These are phyloP conservation scores for Myrmecophaga tridactyla DNA, from an alignment of 2,113 vertebrate species.

Conservation along the genomic window DNA sequence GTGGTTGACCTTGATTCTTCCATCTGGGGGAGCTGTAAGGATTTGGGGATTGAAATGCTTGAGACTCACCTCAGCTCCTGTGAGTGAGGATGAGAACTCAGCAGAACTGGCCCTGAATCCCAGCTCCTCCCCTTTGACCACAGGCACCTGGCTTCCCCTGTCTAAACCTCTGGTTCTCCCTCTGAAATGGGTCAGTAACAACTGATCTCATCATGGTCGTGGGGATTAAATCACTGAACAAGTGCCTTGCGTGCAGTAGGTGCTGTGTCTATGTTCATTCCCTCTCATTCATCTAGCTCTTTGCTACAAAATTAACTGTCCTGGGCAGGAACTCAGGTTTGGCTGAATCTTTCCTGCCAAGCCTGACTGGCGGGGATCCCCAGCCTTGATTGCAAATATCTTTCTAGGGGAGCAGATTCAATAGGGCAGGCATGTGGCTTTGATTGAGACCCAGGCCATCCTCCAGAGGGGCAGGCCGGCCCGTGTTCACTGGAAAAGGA, in stretches of 20 bases:
- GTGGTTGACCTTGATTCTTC: background rate
- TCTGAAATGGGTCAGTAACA: background rate
- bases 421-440: background rate
- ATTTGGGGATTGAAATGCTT: too few species aligned
- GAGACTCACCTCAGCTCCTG: rapidly evolving
- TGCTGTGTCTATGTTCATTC: background rate
- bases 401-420: background rate
- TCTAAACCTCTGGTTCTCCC: background rate
- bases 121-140: background rate
- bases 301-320: background rate
- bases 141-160: background rate
- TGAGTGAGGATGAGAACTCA: background rate
- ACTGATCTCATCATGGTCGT: background rate
- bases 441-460: background rate
- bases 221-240: background rate
- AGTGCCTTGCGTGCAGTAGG: background rate
- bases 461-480: background rate
- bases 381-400: constrained; percentile 53
- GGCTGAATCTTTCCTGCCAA: background rate
- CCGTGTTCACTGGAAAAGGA: background rate
- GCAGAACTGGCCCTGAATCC: background rate
- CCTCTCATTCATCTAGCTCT: background rate
- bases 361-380: background rate
- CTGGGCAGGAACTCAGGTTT: background rate
- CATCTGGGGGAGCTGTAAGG: background rate